Base-by-base conservation (phyloP, 1,140 invertebrate genomes). In the Polypedilum pembai region DNA sequence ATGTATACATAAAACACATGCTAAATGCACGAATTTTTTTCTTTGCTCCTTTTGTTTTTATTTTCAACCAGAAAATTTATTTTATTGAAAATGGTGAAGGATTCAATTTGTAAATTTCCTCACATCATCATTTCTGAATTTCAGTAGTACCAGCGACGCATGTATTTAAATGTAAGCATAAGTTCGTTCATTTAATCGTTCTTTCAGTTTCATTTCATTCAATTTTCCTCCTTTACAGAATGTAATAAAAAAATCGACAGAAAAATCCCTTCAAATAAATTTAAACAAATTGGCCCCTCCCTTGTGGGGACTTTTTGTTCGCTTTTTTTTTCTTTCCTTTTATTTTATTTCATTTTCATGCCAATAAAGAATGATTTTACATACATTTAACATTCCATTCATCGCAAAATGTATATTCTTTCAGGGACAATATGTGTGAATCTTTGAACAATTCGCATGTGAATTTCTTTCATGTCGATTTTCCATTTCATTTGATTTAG, bases 51-150 rank as follows among this genome's bases (percentile, higher is more conserved):
- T 56, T 33, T 56, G 45, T 56, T 56, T 56, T 56, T n/a, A 56
- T 56, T 33, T 33, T 56, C 45, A 15, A 56, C n/a, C 45, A 45
- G 12, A n/a, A n/a, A 56, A 33, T 45, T 56, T 56, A 8, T 12
- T 56, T 56, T 56, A 56, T 15, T 56, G 45, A n/a, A 15, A 4
- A n/a, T 56, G 12, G 45, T 56, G 45, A n/a, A 56, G 12, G n/a
- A n/a, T 56, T n/a, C 45, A 56, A 56, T 33, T 33, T 33, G 5
- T 33, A 33, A 33, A 33, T 33, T 33, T 56, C 45, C 45, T 56
- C 45, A 56, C 45, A 56, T 56, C 45, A 56, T 56, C 45, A 56
- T 56, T 56, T n/a, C n/a, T n/a, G n/a, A n/a, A n/a, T n/a, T n/a
- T 12, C 10, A 12, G n/a, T 56, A n/a, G 15, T 56, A n/a, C 4